phyloP scores from a whole-genome alignment of 2,797 vertebrate genomes.

The Triplophysa bombifrons region DNA sequence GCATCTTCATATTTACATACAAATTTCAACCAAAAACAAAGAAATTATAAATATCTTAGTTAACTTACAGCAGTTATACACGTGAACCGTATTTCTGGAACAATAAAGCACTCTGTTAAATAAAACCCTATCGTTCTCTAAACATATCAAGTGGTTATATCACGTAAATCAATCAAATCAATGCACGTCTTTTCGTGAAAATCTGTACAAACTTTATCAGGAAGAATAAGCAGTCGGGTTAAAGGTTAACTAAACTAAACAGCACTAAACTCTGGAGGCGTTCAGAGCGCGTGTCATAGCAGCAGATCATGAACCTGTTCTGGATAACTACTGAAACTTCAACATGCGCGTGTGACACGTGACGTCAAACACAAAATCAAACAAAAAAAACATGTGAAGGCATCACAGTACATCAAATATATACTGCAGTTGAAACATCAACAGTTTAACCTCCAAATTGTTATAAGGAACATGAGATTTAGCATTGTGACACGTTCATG shows the following conservation, averaged over 20 bases:
- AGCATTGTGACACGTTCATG: neutral
- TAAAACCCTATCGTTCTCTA: conserved; percentile 82
- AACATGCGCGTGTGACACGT: conserved; percentile 64
- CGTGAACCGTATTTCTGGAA: conserved; percentile 73
- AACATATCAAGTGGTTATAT: conserved; percentile 81
- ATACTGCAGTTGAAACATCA: neutral
- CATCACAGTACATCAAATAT: neutral
- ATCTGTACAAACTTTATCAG: conserved; percentile 68
- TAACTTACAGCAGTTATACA: conserved; percentile 85
- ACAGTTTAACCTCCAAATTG: neutral
- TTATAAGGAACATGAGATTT: neutral
- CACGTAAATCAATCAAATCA: conserved; percentile 81
- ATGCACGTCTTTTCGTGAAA: conserved; percentile 86
- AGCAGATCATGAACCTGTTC: conserved; percentile 77
- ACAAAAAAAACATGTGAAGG: conserved; percentile 58
- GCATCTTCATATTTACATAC: conserved; percentile 84
- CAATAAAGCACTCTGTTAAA: conserved; percentile 80
- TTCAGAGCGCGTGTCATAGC: conserved; percentile 78
- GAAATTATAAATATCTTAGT: conserved; percentile 84
- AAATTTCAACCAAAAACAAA: conserved; percentile 75
- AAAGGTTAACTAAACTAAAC: conserved; percentile 58
- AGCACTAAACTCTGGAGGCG: conserved; percentile 68
- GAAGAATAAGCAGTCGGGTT: conserved; percentile 59
- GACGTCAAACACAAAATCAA: conserved; percentile 62
- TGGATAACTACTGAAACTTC: conserved; percentile 70